Evolutionary conservation across 2,888 invertebrate species (phyloP).

Genomic region (Nyleta sp.): DNA sequence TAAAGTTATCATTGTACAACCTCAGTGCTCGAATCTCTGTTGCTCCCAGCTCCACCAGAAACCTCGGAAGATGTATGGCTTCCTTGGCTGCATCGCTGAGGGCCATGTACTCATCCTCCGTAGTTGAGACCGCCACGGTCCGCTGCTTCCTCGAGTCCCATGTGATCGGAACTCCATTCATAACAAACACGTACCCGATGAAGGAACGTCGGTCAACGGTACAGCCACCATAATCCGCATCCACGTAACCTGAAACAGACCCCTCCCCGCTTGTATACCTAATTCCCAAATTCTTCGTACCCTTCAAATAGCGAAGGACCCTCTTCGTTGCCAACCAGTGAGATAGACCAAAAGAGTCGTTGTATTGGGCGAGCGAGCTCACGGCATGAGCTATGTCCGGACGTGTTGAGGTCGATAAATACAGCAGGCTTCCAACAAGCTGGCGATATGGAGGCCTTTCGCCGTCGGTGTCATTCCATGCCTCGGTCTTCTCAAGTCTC

Average conservation of each 20-base stretch:
- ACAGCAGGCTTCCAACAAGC: background rate
- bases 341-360: background rate
- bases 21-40: background rate
- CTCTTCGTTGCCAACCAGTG: background rate
- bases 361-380: conserved; percentile 4
- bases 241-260: background rate
- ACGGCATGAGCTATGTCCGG: conserved; percentile 7
- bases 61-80: background rate
- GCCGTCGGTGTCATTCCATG: background rate
- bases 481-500: conserved; percentile 32
- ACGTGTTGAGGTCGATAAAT: background rate
- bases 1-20: background rate
- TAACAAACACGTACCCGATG: background rate
- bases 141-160: conserved; percentile 1
- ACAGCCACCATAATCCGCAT: background rate
- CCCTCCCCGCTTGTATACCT: background rate
- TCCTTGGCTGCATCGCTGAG: conserved; percentile 9
- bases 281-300: no score
- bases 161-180: background rate
- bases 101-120: background rate
- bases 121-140: background rate
- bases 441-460: background rate
- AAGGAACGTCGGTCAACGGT: background rate
- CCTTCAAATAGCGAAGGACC: background rate
- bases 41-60: background rate